Percentiles rank a stretch among this genome's conserved stretches.
Evolutionary conservation across 2,113 vertebrate genomes (phyloP).

Genomic region (Oryzias celebensis): DNA sequence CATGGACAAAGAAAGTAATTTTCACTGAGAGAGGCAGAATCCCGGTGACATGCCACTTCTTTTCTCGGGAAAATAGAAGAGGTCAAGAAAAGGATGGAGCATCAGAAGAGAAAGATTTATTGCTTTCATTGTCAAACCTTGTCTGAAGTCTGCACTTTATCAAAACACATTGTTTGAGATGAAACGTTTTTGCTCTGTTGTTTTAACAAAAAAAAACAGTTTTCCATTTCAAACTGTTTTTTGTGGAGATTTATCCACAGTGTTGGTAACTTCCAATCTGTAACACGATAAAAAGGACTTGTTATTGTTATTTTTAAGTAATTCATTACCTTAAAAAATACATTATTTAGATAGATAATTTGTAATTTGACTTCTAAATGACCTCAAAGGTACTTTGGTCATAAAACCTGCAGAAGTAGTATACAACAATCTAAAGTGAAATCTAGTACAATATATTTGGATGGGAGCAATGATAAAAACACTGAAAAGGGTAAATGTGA

Average conservation of each 20-base stretch:
- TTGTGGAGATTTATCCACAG: constrained; percentile 4
- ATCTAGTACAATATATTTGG: too few relatives aligned
- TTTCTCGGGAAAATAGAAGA: constrained; percentile 9
- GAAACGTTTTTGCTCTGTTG: not conserved
- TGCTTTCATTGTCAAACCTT: not conserved
- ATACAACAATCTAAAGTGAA: too few relatives aligned
- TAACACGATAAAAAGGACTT: too few relatives aligned
- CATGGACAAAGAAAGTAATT: not conserved
- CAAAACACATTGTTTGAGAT: not conserved
- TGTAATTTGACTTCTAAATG: too few relatives aligned
- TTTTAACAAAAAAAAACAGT: not conserved
- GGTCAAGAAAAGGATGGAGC: constrained; percentile 12
- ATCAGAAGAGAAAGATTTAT: constrained; percentile 3
- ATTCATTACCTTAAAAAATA: too few relatives aligned
- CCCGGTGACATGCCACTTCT: constrained; percentile 12
- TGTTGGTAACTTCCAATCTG: too few relatives aligned
- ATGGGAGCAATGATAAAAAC: too few relatives aligned
- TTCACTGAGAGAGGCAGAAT: constrained; percentile 18
- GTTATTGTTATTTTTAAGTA: too few relatives aligned
- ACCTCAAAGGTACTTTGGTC: too few relatives aligned
- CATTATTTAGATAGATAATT: too few relatives aligned
- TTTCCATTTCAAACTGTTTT: constrained; percentile 22
- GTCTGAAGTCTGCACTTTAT: constrained; percentile 5
- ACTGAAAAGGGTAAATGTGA: too few relatives aligned
- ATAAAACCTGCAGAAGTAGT: too few relatives aligned